A percentile compares a stretch with the other conserved stretches of the same genome.
phyloP scores from a whole-genome alignment of 53 echinoderm and acorn worm species.

The Zoroaster sp. region DNA sequence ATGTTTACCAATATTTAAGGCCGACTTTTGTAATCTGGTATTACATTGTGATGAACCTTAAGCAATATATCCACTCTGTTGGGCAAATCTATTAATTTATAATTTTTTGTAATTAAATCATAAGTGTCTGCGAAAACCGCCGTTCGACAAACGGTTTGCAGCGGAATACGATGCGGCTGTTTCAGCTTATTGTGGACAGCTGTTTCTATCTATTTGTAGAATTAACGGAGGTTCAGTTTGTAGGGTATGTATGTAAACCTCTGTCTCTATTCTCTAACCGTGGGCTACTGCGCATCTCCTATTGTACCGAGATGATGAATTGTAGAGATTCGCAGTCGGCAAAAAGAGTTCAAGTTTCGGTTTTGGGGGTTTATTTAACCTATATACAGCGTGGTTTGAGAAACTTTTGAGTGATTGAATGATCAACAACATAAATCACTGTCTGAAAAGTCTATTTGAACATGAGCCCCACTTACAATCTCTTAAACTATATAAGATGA shows the following conservation, averaged over 20 bases:
- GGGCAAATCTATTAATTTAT: constrained; percentile 22
- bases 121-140: neutral
- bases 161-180: neutral
- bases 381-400: neutral
- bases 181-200: neutral
- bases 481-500: no score
- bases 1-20: neutral
- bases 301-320: neutral
- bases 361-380: neutral
- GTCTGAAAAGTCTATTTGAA: no score
- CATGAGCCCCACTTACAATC: no score
- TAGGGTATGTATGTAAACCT: no score
- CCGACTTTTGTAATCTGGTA: neutral
- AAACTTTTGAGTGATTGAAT: no score
- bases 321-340: neutral
- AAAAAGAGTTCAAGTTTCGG: neutral
- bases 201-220: neutral
- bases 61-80: neutral
- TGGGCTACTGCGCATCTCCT: neutral
- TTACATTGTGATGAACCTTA: neutral
- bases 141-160: neutral
- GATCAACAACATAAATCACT: no score
- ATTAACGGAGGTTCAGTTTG: neutral
- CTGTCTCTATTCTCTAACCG: neutral
- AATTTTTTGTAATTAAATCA: neutral